These are phyloP conservation scores for Machaerirhynchus nigripectus DNA, from an alignment of 2,113 vertebrate genomes.

Conservation along the genomic window DNA sequence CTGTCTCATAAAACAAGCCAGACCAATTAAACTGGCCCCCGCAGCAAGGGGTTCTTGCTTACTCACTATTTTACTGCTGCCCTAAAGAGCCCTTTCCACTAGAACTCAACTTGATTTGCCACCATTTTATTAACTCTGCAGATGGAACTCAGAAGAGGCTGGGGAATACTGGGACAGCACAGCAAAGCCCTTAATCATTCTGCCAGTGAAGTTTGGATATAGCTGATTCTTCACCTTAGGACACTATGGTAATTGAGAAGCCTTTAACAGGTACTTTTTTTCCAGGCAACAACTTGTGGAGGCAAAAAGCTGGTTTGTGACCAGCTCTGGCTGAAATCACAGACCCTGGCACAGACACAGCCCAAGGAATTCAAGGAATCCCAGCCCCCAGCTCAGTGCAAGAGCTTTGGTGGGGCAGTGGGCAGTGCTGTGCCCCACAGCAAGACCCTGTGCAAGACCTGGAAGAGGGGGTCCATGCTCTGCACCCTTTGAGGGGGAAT, in stretches of 20 bases:
- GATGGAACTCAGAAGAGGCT: constrained; percentile 48
- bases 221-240: not conserved
- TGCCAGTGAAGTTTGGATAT: not conserved
- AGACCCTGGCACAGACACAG: not conserved
- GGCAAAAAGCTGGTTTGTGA: not conserved
- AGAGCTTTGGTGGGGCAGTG: not conserved
- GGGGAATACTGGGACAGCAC: constrained; percentile 29
- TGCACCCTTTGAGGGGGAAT: not conserved
- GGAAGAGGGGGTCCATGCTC: not conserved
- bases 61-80: constrained; percentile 55
- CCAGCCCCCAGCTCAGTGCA: not conserved
- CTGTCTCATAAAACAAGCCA: constrained; percentile 65
- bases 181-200: not conserved
- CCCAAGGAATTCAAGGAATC: not conserved
- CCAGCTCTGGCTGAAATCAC: not conserved
- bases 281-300: not conserved
- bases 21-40: constrained; percentile 61
- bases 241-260: not conserved
- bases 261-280: not conserved
- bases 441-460: not conserved
- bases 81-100: constrained; percentile 56
- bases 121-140: constrained; percentile 64
- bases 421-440: not conserved
- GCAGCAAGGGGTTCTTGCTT: constrained; percentile 63
- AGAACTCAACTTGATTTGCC: constrained; percentile 54